These are phyloP conservation scores for Loris lydekkerianus DNA, from an alignment of 2,797 vertebrate species.

Conservation along the genomic window DNA sequence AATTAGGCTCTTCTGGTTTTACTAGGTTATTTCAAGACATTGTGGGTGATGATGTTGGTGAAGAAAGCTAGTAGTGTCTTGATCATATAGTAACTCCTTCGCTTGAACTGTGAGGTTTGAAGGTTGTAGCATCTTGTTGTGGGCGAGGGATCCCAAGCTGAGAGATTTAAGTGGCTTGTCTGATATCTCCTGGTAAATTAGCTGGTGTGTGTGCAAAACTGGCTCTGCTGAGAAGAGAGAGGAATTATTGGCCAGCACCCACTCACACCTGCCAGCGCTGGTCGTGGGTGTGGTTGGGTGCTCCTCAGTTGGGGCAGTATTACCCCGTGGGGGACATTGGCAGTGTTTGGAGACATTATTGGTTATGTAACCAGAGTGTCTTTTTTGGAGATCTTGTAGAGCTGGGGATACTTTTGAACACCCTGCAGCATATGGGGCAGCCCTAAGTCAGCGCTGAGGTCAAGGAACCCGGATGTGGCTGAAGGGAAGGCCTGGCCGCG, in stretches of 20 bases:
- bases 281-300: neutral
- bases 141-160: neutral
- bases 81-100: neutral
- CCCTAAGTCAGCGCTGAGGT: neutral
- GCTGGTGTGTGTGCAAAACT: neutral
- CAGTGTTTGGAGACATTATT: neutral
- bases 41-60: neutral
- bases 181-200: neutral
- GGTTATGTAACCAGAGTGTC: neutral
- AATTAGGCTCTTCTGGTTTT: neutral
- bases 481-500: neutral
- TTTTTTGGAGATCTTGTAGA: neutral
- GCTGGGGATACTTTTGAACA: neutral
- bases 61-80: neutral
- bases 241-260: neutral
- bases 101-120: neutral
- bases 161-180: neutral
- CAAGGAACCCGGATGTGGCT: no score
- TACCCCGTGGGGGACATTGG: neutral
- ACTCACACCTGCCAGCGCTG: rapidly evolving
- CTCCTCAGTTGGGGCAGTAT: neutral
- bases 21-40: slow-evolving; percentile 5
- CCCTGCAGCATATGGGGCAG: no score
- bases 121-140: neutral
- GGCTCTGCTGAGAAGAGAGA: neutral